phyloP scores from a whole-genome alignment of 1,140 invertebrate genomes.

The Apis dorsata region DNA sequence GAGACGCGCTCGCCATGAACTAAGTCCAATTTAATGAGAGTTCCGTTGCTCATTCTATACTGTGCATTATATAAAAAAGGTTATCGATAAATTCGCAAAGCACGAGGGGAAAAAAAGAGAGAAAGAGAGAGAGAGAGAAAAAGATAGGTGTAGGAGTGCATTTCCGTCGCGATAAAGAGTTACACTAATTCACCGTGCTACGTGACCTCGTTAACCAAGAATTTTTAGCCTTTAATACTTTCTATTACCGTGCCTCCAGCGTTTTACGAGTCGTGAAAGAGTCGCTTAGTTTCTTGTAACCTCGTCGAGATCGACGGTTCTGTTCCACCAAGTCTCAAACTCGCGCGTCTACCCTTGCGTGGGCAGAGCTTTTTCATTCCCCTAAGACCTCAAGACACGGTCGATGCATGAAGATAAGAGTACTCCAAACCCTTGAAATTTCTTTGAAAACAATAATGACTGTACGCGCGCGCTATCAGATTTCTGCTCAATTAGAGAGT shows the following conservation, averaged over 20 bases:
- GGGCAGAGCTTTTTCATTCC: neutral
- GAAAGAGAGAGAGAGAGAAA: neutral
- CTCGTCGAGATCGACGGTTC: neutral
- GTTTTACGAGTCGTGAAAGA: neutral
- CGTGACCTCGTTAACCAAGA: slow-evolving; percentile 28
- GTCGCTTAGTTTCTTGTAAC: neutral
- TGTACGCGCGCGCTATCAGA: neutral
- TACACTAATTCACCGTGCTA: neutral
- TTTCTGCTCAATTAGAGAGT: neutral
- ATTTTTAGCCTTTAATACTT: neutral
- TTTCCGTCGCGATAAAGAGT: neutral
- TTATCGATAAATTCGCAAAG: slow-evolving; percentile 6
- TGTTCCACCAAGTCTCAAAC: neutral
- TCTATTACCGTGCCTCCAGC: neutral
- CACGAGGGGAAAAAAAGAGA: neutral
- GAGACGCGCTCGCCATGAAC: no score
- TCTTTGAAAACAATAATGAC: neutral
- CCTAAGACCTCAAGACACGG: neutral
- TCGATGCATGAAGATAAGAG: neutral
- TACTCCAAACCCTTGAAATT: no score
- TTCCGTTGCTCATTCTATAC: neutral
- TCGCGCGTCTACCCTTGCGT: no score
- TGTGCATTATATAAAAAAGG: neutral
- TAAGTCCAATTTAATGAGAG: slow-evolving; percentile 19
- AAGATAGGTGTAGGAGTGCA: neutral